A percentile compares a stretch with the other conserved stretches of the same genome.
These are phyloP conservation scores for Barypeithes pellucidus DNA, from an alignment of 2,888 invertebrate species.

Conservation along the genomic window DNA sequence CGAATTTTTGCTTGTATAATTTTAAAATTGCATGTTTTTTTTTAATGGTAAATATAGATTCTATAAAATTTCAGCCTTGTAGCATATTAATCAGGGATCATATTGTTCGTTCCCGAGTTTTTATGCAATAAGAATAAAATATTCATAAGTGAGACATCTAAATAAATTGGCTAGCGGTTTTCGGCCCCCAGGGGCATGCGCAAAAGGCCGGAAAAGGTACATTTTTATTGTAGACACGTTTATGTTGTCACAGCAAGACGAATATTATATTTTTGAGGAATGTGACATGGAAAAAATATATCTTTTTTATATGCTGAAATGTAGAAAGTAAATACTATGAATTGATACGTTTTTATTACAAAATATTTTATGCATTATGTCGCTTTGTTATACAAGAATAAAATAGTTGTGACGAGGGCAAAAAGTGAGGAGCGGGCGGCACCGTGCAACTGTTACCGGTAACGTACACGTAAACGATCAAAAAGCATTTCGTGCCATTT, in stretches of 20 bases:
- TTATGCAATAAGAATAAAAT: constrained; percentile 40
- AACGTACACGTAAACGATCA: too few species aligned
- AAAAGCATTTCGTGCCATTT: too few species aligned
- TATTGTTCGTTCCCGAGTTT: constrained; percentile 43
- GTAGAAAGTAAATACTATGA: not conserved
- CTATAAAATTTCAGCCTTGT: constrained; percentile 10
- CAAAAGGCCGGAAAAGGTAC: constrained; percentile 24
- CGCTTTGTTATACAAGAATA: too few species aligned
- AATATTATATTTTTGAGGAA: constrained; percentile 37
- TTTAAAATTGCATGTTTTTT: not conserved
- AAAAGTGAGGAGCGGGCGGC: too few species aligned
- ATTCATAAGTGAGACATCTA: constrained; percentile 44
- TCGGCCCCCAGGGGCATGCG: constrained; percentile 36
- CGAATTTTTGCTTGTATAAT: not conserved
- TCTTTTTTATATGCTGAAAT: constrained; percentile 22
- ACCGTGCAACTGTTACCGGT: too few species aligned
- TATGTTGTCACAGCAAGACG: constrained; percentile 39
- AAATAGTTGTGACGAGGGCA: too few species aligned
- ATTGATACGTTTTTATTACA: not conserved
- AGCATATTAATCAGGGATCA: constrained; percentile 35
- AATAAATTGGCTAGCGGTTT: constrained; percentile 43
- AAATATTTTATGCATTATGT: not conserved
- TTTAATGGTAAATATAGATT: too few species aligned
- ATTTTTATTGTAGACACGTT: constrained; percentile 48
- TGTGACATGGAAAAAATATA: constrained; percentile 23